Percentiles rank a stretch among this genome's conserved stretches.
Conservation (phyloP, 2,113 vertebrate genomes). For the Corydoras sp. region DNA sequence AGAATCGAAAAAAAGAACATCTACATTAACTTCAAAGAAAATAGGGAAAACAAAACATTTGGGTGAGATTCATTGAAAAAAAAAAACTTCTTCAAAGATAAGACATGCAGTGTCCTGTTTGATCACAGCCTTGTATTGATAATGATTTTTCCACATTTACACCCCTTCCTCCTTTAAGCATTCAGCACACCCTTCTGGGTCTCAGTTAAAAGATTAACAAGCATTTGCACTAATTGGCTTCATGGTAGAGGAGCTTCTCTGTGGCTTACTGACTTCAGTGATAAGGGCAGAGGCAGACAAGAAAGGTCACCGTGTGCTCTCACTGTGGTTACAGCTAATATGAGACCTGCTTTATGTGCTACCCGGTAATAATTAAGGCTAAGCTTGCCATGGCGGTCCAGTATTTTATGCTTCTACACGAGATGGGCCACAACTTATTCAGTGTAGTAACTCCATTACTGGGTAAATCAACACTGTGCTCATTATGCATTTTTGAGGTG, state of each 20-base stretch:
- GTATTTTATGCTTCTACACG: conserved; percentile 1
- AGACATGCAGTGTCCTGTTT: not conserved
- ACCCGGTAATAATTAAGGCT: conserved; percentile 8
- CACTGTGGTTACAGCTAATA: conserved; percentile 8
- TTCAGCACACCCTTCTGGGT: conserved; percentile 17
- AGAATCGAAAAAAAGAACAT: too few relatives aligned
- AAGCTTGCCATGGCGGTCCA: not conserved
- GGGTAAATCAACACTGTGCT: too few relatives aligned
- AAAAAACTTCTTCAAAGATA: not conserved
- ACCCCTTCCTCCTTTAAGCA: conserved; percentile 2
- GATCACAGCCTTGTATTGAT: conserved; percentile 11
- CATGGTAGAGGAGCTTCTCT: conserved; percentile 4
- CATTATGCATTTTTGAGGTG: too few relatives aligned
- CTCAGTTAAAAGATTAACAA: conserved; percentile 25
- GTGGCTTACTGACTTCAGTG: conserved; percentile 14
- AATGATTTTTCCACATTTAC: conserved; percentile 26
- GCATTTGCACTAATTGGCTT: conserved; percentile 29
- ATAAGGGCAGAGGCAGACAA: conserved; percentile 9
- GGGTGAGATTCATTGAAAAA: not conserved
- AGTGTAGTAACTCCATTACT: too few relatives aligned
- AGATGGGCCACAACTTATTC: not conserved
- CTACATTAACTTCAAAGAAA: not conserved
- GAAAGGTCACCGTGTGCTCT: conserved; percentile 13
- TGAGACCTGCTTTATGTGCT: conserved; percentile 5
- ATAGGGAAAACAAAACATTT: not conserved